Evolutionary conservation across 2,888 invertebrate genomes (phyloP).

Genomic region (Operophtera brumata): DNA sequence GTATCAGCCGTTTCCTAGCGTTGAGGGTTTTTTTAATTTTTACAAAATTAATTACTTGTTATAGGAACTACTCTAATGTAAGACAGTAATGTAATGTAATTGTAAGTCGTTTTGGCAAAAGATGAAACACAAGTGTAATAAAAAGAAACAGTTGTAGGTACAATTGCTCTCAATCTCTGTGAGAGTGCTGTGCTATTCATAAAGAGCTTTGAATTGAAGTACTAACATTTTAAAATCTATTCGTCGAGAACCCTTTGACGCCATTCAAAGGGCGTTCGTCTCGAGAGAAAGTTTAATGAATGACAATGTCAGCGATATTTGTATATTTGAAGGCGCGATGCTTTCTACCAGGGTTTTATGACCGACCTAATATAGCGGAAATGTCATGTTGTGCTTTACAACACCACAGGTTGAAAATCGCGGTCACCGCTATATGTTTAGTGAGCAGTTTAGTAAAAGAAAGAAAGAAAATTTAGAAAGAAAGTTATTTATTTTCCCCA

Average conservation of each 20-base stretch:
- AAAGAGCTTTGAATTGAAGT: conserved; percentile 22
- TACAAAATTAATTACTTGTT: too few relatives aligned
- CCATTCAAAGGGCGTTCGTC: conserved; percentile 46
- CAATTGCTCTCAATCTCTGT: conserved; percentile 2
- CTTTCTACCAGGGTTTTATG: conserved; percentile 13
- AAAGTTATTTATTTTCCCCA: too few relatives aligned
- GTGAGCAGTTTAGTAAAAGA: too few relatives aligned
- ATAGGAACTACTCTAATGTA: background rate
- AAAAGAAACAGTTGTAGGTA: background rate
- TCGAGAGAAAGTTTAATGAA: conserved; percentile 56
- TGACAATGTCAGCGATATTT: conserved; percentile 46
- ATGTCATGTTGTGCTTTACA: too few relatives aligned
- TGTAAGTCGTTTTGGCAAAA: background rate
- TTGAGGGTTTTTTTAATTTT: too few relatives aligned
- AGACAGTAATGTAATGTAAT: too few relatives aligned
- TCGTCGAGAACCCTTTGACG: conserved; percentile 44
- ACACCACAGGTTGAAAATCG: too few relatives aligned
- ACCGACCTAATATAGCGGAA: too few relatives aligned
- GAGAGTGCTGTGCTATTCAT: conserved; percentile 13
- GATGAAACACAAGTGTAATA: background rate
- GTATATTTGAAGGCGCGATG: conserved; percentile 40
- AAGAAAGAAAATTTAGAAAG: too few relatives aligned
- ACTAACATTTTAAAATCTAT: conserved; percentile 37
- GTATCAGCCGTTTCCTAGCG: too few relatives aligned
- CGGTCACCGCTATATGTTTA: too few relatives aligned